A percentile compares a stretch with the other conserved stretches of the same genome.
These are phyloP conservation scores for Elysia chlorotica DNA, from an alignment of 1,140 invertebrate genomes.

Conservation along the genomic window DNA sequence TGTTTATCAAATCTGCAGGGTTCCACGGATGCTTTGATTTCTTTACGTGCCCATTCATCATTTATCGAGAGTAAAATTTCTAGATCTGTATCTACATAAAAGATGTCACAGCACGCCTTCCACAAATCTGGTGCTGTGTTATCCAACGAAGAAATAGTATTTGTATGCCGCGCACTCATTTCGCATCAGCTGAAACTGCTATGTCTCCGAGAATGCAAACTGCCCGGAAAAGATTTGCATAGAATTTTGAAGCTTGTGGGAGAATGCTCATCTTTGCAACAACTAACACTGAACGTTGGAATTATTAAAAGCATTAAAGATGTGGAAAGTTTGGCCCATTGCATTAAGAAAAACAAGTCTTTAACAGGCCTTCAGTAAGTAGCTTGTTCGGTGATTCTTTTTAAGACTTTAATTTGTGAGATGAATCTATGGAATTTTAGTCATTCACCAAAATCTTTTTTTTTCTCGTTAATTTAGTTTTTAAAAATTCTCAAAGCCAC, in stretches of 20 bases:
- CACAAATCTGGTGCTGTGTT: slow-evolving; percentile 28
- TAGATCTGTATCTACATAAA: too few species aligned
- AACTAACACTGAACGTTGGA: slow-evolving; percentile 47
- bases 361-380: slow-evolving; percentile 49
- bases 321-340: slow-evolving; percentile 35
- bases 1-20: neutral
- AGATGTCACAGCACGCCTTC: slow-evolving; percentile 25
- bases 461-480: neutral
- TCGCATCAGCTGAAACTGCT: slow-evolving; percentile 28
- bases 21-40: neutral
- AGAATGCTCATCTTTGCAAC: slow-evolving; percentile 36
- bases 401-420: neutral
- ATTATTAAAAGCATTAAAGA: slow-evolving; percentile 31
- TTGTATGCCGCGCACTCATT: slow-evolving; percentile 28
- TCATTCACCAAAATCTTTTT: neutral
- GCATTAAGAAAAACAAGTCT: slow-evolving; percentile 42
- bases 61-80: too few species aligned
- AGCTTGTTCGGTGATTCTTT: neutral
- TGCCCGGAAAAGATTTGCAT: slow-evolving; percentile 37
- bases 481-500: neutral
- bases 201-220: slow-evolving; percentile 42
- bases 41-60: too few species aligned
- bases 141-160: slow-evolving; percentile 27
- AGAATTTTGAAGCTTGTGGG: slow-evolving; percentile 38
- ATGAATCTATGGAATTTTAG: neutral